These are phyloP conservation scores for Eurystomus glaucurus DNA, from an alignment of 2,797 vertebrate species.

Conservation along the genomic window DNA sequence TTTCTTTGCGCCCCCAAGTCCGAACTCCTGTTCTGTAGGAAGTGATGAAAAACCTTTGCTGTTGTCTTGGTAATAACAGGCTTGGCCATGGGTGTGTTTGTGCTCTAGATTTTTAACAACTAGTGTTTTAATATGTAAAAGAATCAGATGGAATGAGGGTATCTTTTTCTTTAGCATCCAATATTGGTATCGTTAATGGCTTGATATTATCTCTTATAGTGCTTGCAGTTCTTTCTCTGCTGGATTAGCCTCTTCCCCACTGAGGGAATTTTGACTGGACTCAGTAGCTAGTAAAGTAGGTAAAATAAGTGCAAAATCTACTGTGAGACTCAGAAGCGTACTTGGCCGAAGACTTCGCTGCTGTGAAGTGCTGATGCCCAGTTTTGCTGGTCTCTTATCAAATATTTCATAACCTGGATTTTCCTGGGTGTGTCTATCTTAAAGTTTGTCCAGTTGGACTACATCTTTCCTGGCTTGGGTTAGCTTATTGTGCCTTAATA, in stretches of 20 bases:
- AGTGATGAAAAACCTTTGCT: not conserved
- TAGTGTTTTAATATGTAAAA: not conserved
- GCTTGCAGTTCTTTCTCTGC: not conserved
- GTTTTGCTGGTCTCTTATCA: not conserved
- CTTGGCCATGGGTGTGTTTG: not conserved
- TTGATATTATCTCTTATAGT: fast-evolving
- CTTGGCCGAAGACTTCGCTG: not conserved
- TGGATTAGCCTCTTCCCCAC: not conserved
- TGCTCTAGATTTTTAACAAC: not conserved
- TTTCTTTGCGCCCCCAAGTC: not conserved
- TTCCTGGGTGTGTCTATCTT: fast-evolving
- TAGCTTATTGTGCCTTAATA: not conserved
- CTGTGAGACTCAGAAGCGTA: not conserved
- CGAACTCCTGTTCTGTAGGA: not conserved
- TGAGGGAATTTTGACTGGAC: not conserved
- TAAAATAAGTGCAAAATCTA: not conserved
- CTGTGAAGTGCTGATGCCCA: not conserved
- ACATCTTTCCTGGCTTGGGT: not conserved
- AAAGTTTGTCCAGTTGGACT: not conserved
- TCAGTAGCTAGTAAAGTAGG: not conserved
- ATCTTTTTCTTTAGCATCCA: not conserved
- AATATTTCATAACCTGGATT: not conserved
- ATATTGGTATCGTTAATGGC: not conserved
- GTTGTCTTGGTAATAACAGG: not conserved
- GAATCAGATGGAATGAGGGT: not conserved